Evolutionary conservation across 2,888 invertebrate genomes (phyloP).

Genomic region (Nezara viridula): DNA sequence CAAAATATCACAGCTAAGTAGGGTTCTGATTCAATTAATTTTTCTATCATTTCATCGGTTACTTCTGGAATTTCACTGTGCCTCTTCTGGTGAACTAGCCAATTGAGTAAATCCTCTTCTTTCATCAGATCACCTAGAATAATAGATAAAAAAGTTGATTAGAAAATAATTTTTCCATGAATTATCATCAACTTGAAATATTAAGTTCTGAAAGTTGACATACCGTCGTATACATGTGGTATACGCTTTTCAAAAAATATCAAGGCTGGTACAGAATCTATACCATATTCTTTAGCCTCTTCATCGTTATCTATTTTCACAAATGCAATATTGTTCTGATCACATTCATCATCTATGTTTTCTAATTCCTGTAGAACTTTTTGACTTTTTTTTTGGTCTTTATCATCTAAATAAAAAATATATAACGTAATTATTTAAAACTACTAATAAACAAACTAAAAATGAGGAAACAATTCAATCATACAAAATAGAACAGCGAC

Average conservation of each 20-base stretch:
- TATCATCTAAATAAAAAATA: slow-evolving; percentile 80
- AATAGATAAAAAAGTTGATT: neutral
- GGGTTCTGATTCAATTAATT: slow-evolving; percentile 83
- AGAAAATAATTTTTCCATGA: neutral
- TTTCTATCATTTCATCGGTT: slow-evolving; percentile 94
- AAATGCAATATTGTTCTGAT: slow-evolving; percentile 91
- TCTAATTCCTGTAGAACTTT: slow-evolving; percentile 87
- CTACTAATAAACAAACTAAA: neutral
- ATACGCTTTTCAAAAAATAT: slow-evolving; percentile 79
- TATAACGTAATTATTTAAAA: slow-evolving; percentile 64
- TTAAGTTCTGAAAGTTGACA: neutral
- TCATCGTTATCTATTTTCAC: slow-evolving; percentile 91
- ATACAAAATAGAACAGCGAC: slow-evolving; percentile 94
- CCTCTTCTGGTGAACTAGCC: slow-evolving; percentile 91
- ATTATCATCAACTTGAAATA: neutral
- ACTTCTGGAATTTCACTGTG: slow-evolving; percentile 93
- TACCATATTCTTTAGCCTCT: slow-evolving; percentile 91
- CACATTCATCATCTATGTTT: slow-evolving; percentile 94
- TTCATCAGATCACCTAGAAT: slow-evolving; percentile 85
- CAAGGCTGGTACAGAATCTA: slow-evolving; percentile 85
- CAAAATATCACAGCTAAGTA: slow-evolving; percentile 92
- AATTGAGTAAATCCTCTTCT: slow-evolving; percentile 90
- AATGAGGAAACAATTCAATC: slow-evolving; percentile 68
- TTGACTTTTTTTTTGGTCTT: slow-evolving; percentile 90
- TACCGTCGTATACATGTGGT: slow-evolving; percentile 75